Conservation (phyloP, 2,113 vertebrate genomes). For the Syngnathus typhle region DNA sequence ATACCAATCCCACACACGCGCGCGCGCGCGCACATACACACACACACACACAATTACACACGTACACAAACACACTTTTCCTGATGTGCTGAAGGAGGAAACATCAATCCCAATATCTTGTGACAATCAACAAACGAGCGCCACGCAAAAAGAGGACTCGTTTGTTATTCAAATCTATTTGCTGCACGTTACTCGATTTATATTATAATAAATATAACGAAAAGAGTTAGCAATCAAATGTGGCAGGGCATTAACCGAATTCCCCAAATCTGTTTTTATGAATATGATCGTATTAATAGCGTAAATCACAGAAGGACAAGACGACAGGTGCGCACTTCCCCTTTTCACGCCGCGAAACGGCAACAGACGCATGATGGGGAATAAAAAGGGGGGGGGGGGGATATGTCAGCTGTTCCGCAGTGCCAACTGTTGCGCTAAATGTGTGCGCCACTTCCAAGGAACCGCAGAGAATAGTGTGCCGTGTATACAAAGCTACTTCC, state of each 20-base stretch:
- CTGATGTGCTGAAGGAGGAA: constrained; percentile 26
- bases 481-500: constrained; percentile 58
- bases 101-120: constrained; percentile 18
- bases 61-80: constrained; percentile 14
- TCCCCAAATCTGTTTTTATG: too few species aligned
- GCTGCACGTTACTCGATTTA: neutral
- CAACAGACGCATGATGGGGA: constrained; percentile 37
- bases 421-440: constrained; percentile 12
- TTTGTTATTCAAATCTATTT: neutral
- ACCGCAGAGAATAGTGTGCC: constrained; percentile 46
- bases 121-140: constrained; percentile 30
- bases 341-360: constrained; percentile 8
- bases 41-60: constrained; percentile 17
- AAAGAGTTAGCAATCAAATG: too few species aligned
- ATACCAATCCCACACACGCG: constrained; percentile 36
- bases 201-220: neutral
- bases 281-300: too few species aligned
- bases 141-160: neutral
- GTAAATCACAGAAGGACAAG: neutral
- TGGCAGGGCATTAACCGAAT: too few species aligned
- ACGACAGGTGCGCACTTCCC: constrained; percentile 29
- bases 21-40: constrained; percentile 18
- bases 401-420: constrained; percentile 32
- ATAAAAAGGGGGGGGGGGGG: neutral
- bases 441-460: constrained; percentile 30